Evolutionary conservation across 2,113 vertebrate genomes (phyloP), one percentile per base, ranked within the genome.

Genomic region (Lophochroa leadbeateri): DNA sequence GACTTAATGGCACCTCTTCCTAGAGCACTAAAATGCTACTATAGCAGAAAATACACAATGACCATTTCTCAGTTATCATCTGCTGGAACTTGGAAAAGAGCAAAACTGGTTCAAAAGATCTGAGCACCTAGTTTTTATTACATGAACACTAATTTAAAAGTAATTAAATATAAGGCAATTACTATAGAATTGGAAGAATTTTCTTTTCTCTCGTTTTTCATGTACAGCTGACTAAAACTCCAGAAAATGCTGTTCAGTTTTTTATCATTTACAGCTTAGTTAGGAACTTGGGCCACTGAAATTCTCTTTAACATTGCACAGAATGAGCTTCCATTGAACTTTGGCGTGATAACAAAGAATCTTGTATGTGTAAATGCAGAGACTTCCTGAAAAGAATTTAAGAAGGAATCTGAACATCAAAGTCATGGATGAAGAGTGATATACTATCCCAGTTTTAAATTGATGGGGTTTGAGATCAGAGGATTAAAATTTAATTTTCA

Each of bases 281-380:
- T 28, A 61, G 53, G 19, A 86, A 76, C 52, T 65, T 78, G 37
- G 23, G 46, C 46, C 11, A 21, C 33, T 64, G 60, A 50, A 49
- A 65, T 46, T 41, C 19, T 94, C 11, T 43, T 94, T 92, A 94
- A 39, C 37, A 47, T 67, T 88, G 50, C 31, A 41, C 37, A 75
- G 39, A 76, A 82, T 63, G 41, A 69, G 31, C 23, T 65, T 83
- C 37, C 49, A 18, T 65, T 80, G 39, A 96, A 79, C 78, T 95
- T 92, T 28, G 24, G 50, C 88, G 57, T 94, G 63, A 85, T 96
- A 96, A 97, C 81, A 97, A 91, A 94, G 67, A 52, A 33, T 27
- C 16, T 94, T 82, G 8, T 60, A 90, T 35, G 31, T 91, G 25
- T 43, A 95, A 72, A 31, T 82, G 67, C 25, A 55, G 61, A 61